Percentiles rank a stretch among this genome's conserved stretches.
These are phyloP conservation scores for Brachyhypopomus gauderio DNA, from an alignment of 2,113 vertebrate genomes.

Conservation along the genomic window DNA sequence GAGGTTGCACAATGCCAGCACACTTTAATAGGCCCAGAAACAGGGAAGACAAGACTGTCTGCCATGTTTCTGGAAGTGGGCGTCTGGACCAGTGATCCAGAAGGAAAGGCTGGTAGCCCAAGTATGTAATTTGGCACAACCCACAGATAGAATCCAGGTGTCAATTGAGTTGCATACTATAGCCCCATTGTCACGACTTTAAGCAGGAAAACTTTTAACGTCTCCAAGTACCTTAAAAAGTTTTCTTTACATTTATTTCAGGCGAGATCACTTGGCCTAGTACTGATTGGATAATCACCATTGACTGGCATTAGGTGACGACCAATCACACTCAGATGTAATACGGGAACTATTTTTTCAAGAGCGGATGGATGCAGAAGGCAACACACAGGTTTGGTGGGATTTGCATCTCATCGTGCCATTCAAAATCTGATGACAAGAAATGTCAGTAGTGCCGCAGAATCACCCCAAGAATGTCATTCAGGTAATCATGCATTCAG, in stretches of 20 bases:
- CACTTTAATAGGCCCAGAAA: slow-evolving; percentile 24
- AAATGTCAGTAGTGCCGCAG: background rate
- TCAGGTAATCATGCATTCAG: background rate
- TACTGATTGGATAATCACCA: slow-evolving; percentile 16
- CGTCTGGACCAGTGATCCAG: background rate
- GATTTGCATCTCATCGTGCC: background rate
- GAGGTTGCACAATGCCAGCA: background rate
- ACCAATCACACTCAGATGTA: background rate
- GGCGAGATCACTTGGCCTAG: background rate
- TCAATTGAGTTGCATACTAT: background rate
- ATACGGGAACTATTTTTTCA: background rate
- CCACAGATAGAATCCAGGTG: background rate
- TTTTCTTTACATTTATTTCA: too few relatives aligned
- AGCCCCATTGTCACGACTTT: too few relatives aligned
- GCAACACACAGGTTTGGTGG: background rate
- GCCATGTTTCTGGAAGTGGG: background rate
- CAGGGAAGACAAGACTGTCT: background rate
- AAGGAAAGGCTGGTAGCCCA: background rate
- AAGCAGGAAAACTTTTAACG: too few relatives aligned
- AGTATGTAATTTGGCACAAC: background rate
- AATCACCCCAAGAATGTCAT: background rate
- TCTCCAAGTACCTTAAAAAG: too few relatives aligned
- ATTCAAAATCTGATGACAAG: background rate
- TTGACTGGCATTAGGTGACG: background rate
- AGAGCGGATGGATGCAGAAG: background rate